Conservation (phyloP, 2,113 vertebrate species). For the Jacana jacana region DNA sequence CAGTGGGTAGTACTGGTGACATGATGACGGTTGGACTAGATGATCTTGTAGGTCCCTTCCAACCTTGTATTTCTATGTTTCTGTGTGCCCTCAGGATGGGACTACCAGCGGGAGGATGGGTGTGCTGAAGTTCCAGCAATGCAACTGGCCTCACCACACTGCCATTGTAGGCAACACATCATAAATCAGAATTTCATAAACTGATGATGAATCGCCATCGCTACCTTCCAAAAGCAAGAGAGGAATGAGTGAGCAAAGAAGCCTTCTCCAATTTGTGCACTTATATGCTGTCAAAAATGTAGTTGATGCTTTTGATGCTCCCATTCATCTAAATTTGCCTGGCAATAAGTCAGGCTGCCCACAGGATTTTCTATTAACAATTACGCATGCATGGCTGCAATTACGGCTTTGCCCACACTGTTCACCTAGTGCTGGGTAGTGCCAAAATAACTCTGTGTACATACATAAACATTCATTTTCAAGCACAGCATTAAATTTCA, state of each 20-base stretch:
- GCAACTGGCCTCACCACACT: not conserved
- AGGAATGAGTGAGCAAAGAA: not conserved
- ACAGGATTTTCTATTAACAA: slow-evolving; percentile 19
- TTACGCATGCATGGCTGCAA: not conserved
- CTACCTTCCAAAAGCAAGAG: not conserved
- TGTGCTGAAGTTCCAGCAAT: not conserved
- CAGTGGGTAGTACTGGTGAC: no score
- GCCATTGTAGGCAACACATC: not conserved
- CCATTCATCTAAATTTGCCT: slow-evolving; percentile 40
- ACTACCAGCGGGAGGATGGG: not conserved
- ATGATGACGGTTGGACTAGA: no score
- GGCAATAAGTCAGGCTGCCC: slow-evolving; percentile 39
- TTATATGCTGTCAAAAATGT: not conserved
- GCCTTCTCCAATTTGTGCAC: not conserved
- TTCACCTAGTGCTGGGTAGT: not conserved
- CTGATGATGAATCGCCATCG: fast-evolving
- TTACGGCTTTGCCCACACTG: slow-evolving; percentile 18
- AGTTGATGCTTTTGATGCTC: not conserved
- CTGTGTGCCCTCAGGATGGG: not conserved
- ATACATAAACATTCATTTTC: not conserved
- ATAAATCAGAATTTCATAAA: not conserved
- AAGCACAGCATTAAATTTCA: not conserved
- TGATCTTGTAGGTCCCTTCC: no score
- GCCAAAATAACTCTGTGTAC: not conserved
- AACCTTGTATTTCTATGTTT: no score